phyloP scores from a whole-genome alignment of 1,140 invertebrate species.

The Eurytemora carolleeae region DNA sequence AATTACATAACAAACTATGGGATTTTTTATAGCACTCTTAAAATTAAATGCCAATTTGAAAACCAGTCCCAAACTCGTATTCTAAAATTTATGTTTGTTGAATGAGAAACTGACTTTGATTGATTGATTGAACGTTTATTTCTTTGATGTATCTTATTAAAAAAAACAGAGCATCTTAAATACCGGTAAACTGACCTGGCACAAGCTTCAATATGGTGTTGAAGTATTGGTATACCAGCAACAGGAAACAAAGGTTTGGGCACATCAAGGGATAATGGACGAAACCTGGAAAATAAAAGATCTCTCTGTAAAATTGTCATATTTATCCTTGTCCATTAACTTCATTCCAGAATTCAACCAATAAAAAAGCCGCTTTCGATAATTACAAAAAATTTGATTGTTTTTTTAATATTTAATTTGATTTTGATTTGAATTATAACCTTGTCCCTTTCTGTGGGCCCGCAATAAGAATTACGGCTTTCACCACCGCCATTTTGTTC shows the following conservation, averaged over 20 bases:
- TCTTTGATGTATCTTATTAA: no score
- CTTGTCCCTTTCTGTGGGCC: conserved; percentile 39
- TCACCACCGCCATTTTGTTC: conserved; percentile 25
- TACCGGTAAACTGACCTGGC: conserved; percentile 35
- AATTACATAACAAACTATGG: no score
- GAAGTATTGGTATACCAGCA: conserved; percentile 77
- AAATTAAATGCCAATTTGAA: no score
- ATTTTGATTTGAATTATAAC: background rate
- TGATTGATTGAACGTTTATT: no score
- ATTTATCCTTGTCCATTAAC: conserved; percentile 16
- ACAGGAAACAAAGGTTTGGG: conserved; percentile 94
- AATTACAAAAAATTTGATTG: no score
- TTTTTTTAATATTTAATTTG: background rate
- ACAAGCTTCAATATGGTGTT: conserved; percentile 94
- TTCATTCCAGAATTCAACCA: no score
- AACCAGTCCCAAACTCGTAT: no score
- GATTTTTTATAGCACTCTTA: no score
- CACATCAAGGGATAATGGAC: conserved; percentile 81
- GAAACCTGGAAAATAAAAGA: conserved; percentile 42
- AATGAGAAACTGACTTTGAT: no score
- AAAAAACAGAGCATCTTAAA: no score
- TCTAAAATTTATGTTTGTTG: no score
- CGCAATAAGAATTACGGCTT: conserved; percentile 41
- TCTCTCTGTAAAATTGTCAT: conserved; percentile 44
- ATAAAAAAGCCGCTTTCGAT: no score